phyloP scores from a whole-genome alignment of 2,888 invertebrate species.

The Acutogordius australiensis region DNA sequence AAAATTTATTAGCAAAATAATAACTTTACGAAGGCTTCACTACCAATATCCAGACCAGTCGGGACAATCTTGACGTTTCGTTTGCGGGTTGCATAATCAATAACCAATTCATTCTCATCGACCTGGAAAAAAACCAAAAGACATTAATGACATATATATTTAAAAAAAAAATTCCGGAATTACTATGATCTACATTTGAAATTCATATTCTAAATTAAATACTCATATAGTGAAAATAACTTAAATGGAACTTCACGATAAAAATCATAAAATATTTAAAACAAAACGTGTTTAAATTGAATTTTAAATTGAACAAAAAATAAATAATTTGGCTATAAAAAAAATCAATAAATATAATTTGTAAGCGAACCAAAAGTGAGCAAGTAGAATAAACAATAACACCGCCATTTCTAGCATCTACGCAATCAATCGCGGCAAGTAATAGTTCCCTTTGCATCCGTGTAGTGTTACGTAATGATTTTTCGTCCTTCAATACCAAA shows the following conservation, averaged over 20 bases:
- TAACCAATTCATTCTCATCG: constrained; percentile 90
- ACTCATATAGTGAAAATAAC: no score
- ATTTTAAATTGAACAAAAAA: no score
- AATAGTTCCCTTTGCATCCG: constrained; percentile 69
- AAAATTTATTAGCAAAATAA: no score
- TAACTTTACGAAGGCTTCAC: constrained; percentile 62
- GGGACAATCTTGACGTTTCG: constrained; percentile 62
- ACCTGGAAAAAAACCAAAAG: constrained; percentile 33
- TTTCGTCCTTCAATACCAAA: background rate
- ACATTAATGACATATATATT: no score
- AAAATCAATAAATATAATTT: no score
- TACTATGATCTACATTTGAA: no score
- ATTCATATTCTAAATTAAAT: no score
- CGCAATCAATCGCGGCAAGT: constrained; percentile 76
- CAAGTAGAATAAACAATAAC: constrained; percentile 94
- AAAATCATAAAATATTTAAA: no score
- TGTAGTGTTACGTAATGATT: constrained; percentile 31
- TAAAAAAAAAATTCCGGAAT: no score
- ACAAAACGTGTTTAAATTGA: no score
- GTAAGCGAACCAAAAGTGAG: constrained; percentile 63
- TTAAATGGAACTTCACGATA: no score
- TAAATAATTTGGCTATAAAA: no score
- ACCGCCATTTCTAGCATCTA: constrained; percentile 75
- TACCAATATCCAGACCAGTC: constrained; percentile 73
- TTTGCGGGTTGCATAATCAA: constrained; percentile 71